A percentile compares a stretch with the other conserved stretches of the same genome.
These are phyloP conservation scores for Istiophorus platypterus DNA, from an alignment of 2,113 vertebrate species.

Conservation along the genomic window DNA sequence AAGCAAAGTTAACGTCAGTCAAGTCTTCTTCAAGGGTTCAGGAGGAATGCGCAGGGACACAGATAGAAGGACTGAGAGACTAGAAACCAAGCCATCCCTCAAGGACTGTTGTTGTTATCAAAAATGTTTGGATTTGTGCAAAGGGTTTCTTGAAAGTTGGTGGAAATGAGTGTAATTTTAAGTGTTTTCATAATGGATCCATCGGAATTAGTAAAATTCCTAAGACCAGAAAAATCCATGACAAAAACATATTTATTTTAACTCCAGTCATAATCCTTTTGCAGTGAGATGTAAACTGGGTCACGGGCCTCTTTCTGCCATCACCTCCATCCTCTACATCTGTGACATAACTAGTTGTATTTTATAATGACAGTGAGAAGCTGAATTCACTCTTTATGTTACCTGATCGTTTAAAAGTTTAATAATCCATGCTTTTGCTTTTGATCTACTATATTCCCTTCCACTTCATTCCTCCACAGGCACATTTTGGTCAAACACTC, in stretches of 20 bases:
- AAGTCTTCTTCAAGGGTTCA: constrained; percentile 54
- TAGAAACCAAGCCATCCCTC: not conserved
- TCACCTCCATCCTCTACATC: constrained; percentile 8
- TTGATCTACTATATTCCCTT: not conserved
- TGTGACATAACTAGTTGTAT: constrained; percentile 35
- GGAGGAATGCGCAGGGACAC: constrained; percentile 56
- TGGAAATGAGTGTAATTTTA: not conserved
- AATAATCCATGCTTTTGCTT: constrained; percentile 23
- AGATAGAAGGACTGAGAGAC: constrained; percentile 27
- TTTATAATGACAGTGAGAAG: constrained; percentile 17
- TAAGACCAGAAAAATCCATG: not conserved
- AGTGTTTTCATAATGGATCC: not conserved
- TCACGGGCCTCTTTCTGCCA: constrained; percentile 28
- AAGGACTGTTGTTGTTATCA: not conserved
- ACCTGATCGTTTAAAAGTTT: constrained; percentile 31
- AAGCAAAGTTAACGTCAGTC: constrained; percentile 55
- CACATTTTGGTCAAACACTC: constrained; percentile 15
- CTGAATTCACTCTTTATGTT: not conserved
- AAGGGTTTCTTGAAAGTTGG: not conserved
- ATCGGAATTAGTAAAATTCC: not conserved
- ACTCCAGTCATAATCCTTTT: constrained; percentile 20
- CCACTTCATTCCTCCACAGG: constrained; percentile 15
- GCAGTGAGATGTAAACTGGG: constrained; percentile 26
- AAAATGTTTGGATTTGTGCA: not conserved
- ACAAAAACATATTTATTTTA: constrained; percentile 4